Conservation (phyloP, 2,888 invertebrate species). For the Gerris lacustris region DNA sequence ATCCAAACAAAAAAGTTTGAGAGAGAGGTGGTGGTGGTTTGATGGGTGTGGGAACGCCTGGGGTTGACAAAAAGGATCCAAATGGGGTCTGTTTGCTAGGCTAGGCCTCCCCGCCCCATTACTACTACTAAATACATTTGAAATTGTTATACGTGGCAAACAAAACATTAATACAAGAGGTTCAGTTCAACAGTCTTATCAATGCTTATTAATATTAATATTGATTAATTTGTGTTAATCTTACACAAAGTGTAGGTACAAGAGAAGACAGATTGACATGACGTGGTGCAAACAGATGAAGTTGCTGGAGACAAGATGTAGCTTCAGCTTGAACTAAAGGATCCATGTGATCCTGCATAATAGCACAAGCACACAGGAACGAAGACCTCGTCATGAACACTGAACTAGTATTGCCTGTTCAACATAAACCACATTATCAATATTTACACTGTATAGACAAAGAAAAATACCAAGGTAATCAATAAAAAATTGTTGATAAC, state of each 20-base stretch:
- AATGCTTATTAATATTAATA: too few relatives aligned
- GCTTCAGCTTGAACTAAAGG: slow-evolving; percentile 91
- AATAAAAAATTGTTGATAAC: too few relatives aligned
- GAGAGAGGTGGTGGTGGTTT: too few relatives aligned
- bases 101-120: too few relatives aligned
- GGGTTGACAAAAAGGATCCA: too few relatives aligned
- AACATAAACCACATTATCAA: slow-evolving; percentile 14
- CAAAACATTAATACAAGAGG: too few relatives aligned
- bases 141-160: too few relatives aligned
- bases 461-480: background rate
- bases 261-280: slow-evolving; percentile 86
- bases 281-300: slow-evolving; percentile 92
- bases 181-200: too few relatives aligned
- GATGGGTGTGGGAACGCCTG: too few relatives aligned
- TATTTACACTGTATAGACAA: background rate
- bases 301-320: slow-evolving; percentile 86
- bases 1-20: too few relatives aligned
- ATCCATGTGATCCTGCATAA: slow-evolving; percentile 79
- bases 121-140: too few relatives aligned
- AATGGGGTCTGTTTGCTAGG: too few relatives aligned
- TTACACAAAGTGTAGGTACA: slow-evolving; percentile 83
- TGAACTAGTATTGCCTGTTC: slow-evolving; percentile 53
- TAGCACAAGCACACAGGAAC: slow-evolving; percentile 84
- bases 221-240: slow-evolving; percentile 35
- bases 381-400: slow-evolving; percentile 67